Evolutionary conservation across 2,888 invertebrate genomes (phyloP).

Genomic region (Lasius platythorax): DNA sequence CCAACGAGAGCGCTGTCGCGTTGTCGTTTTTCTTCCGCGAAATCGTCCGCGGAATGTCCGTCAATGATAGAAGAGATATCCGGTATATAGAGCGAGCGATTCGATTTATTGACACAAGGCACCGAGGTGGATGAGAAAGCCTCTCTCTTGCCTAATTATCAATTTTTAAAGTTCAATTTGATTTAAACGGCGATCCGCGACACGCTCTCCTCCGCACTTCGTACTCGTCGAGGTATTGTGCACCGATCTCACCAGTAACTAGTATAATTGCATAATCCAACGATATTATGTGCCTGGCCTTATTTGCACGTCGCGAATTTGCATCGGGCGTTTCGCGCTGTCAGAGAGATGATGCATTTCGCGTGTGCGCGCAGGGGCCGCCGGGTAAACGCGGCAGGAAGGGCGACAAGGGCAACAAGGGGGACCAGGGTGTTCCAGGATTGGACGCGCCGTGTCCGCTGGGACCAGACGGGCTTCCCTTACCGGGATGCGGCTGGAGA

Average conservation of each 20-base stretch:
- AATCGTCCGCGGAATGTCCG: neutral
- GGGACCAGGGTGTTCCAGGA: constrained; percentile 98
- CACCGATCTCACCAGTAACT: constrained; percentile 58
- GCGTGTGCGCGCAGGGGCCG: constrained; percentile 89
- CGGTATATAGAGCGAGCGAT: neutral
- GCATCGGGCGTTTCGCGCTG: constrained; percentile 32
- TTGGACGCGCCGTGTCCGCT: constrained; percentile 99
- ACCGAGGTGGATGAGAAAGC: neutral
- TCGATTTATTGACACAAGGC: neutral
- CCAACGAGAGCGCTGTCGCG: constrained; percentile 46
- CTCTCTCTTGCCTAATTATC: neutral
- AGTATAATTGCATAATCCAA: constrained; percentile 56
- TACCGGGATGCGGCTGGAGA: constrained; percentile 98
- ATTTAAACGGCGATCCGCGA: constrained; percentile 39
- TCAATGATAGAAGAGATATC: constrained; percentile 16
- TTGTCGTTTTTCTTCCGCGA: neutral
- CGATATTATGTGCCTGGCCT: constrained; percentile 80
- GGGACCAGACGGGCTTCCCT: constrained; percentile 97
- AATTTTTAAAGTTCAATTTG: constrained; percentile 11
- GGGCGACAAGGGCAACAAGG: constrained; percentile 97
- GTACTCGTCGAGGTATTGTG: constrained; percentile 72
- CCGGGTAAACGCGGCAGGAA: constrained; percentile 96
- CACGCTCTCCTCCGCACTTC: constrained; percentile 62
- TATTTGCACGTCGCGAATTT: constrained; percentile 78
- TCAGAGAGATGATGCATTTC: constrained; percentile 56